A percentile compares a stretch with the other conserved stretches of the same genome.
Evolutionary conservation across 2,797 vertebrate species (phyloP).

Genomic region (Vireo griseus): DNA sequence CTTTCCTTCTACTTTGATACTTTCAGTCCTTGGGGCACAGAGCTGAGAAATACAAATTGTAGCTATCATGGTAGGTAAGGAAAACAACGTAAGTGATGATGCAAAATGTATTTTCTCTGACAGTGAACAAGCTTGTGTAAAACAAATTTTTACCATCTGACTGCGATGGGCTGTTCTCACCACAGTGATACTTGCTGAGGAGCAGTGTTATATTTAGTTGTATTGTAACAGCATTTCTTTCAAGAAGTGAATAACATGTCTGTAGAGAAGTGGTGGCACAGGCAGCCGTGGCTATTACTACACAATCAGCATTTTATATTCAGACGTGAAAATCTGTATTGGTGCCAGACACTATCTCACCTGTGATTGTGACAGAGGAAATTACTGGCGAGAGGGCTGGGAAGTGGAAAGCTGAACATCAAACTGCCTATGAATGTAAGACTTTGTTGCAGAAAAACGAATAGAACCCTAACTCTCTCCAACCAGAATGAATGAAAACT

Average conservation of each 20-base stretch:
- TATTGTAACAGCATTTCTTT: not conserved
- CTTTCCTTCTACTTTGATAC: slow-evolving; percentile 21
- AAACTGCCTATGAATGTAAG: not conserved
- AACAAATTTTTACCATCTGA: slow-evolving; percentile 9
- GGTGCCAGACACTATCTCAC: not conserved
- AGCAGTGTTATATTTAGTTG: slow-evolving; percentile 6
- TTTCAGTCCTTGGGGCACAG: not conserved
- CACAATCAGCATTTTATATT: not conserved
- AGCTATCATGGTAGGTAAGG: slow-evolving; percentile 5
- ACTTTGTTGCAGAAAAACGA: not conserved
- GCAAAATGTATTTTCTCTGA: slow-evolving; percentile 28
- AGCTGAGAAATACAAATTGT: slow-evolving; percentile 23
- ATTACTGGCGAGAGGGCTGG: not conserved
- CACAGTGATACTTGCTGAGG: not conserved
- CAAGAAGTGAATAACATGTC: not conserved
- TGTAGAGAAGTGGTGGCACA: not conserved
- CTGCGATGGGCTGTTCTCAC: not conserved
- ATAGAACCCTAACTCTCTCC: not conserved
- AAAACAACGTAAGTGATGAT: slow-evolving; percentile 40
- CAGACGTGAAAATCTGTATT: not conserved
- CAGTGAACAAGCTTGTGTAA: slow-evolving; percentile 1
- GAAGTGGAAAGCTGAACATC: not conserved
- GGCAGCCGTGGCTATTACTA: not conserved
- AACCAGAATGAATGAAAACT: not conserved
- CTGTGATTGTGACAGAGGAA: not conserved